phyloP scores from a whole-genome alignment of 2,888 invertebrate genomes.

The Reticulitermes lucifugus region DNA sequence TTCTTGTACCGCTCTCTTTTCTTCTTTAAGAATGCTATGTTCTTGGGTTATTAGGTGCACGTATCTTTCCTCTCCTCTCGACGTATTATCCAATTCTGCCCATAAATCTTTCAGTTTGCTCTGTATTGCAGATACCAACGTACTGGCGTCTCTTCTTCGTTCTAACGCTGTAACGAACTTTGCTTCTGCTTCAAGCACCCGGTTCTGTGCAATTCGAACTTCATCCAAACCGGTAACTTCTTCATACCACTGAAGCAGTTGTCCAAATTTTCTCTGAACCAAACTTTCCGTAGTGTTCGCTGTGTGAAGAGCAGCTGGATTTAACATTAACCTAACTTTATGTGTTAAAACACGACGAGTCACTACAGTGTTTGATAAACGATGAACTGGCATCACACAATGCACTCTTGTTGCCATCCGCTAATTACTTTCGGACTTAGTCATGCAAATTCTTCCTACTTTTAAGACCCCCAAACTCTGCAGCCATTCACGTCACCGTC shows the following conservation, averaged over 20 bases:
- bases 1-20: constrained; percentile 66
- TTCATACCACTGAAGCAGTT: constrained; percentile 74
- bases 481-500: no score
- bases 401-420: not conserved
- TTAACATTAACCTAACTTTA: constrained; percentile 4
- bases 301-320: not conserved
- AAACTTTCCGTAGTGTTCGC: constrained; percentile 50
- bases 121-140: constrained; percentile 71
- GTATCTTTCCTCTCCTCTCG: constrained; percentile 82
- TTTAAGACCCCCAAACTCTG: no score
- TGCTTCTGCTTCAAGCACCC: constrained; percentile 78
- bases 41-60: constrained; percentile 79
- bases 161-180: constrained; percentile 76
- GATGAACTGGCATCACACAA: not conserved
- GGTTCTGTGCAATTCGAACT: constrained; percentile 79
- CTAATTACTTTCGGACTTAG: no score
- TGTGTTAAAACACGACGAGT: not conserved
- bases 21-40: constrained; percentile 67
- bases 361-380: not conserved
- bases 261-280: constrained; percentile 63
- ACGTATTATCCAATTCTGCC: constrained; percentile 79
- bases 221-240: constrained; percentile 82
- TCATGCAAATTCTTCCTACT: no score
- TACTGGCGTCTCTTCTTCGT: constrained; percentile 71
- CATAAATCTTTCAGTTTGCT: constrained; percentile 77